Base-by-base conservation (phyloP, 2,888 invertebrate species). In the Philonicus albiceps region DNA sequence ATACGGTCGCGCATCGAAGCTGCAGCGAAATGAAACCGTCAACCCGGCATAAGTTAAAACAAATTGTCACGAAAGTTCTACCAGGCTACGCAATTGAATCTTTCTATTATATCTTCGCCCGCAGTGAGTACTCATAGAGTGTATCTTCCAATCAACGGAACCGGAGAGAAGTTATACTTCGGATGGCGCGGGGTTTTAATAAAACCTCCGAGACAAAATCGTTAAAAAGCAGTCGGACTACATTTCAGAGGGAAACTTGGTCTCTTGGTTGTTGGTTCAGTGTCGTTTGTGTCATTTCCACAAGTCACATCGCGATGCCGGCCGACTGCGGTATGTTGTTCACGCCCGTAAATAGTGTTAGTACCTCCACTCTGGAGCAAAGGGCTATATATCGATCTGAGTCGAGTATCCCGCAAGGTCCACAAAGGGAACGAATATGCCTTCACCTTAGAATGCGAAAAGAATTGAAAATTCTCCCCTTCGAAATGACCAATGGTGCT, bases 21-120 rank as follows among this genome's bases (percentile, higher is more conserved):
- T 27, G 40, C 43, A 27, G 40, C 7, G 16, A 73, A 84, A 73
- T 73, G 43, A 49, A 43, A 16, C 84, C 40, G 73, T 84, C 84
- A 72, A 43, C 84, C 16, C 13, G 73, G 40, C 8, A 31, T 86
- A 86, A 86, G 78, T 86, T 86, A 86, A 86, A 86, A 86, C 86
- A 86, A 86, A 86, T 86, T 86, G 86, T 86, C 86, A 86, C 86
- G 86, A 86, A 78, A 86, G 80, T 86, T 86, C 86, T 86, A 73
- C 80, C 80, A 80, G 40, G 72, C 86, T 86, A 80, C 80, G 80
- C 86, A 86, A 86, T 76, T 31, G 53, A 49, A 73, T 34, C 53
- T 34, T 49, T 74, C 75, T 85, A 75, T 75, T 75, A 53, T 49
- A 85, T 85, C 40, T 75, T 27, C 19, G 43, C 53, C 40, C 34